These are phyloP conservation scores for Sinentomon sp. DNA, from an alignment of 2,888 invertebrate genomes.

Conservation along the genomic window DNA sequence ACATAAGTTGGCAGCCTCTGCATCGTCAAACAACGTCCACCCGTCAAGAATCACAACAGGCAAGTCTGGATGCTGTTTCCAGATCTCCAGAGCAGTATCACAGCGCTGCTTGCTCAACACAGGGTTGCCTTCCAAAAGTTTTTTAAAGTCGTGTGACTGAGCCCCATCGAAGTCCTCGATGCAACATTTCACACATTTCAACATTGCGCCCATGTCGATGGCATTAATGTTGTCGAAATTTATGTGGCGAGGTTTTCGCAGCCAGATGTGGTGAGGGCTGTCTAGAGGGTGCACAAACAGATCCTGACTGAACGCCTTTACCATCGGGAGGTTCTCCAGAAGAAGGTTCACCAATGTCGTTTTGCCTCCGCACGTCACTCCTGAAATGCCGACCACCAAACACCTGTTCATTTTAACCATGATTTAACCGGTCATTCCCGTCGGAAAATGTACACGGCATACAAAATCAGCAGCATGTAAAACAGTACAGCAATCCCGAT, in stretches of 20 bases:
- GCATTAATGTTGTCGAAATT: slow-evolving; percentile 46
- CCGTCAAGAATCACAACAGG: slow-evolving; percentile 40
- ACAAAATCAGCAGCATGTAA: too few species aligned
- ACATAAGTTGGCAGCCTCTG: slow-evolving; percentile 35
- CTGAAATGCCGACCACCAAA: slow-evolving; percentile 41
- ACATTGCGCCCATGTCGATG: slow-evolving; percentile 42
- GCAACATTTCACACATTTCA: slow-evolving; percentile 29
- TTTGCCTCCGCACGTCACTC: slow-evolving; percentile 61
- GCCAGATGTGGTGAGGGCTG: slow-evolving; percentile 32
- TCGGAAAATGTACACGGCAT: too few species aligned
- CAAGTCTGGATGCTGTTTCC: slow-evolving; percentile 5
- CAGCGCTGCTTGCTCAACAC: too few species aligned
- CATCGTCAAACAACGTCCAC: slow-evolving; percentile 40
- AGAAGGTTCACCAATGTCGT: slow-evolving; percentile 38
- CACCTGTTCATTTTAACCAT: too few species aligned
- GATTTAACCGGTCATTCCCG: too few species aligned
- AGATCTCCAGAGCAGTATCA: too few species aligned
- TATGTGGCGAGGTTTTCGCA: slow-evolving; percentile 35
- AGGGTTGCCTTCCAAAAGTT: too few species aligned
- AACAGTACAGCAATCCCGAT: too few species aligned
- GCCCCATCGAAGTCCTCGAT: too few species aligned
- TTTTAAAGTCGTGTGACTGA: too few species aligned
- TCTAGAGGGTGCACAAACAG: slow-evolving; percentile 38
- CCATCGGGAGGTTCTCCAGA: too few species aligned
- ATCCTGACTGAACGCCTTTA: slow-evolving; percentile 55